Base-by-base conservation (phyloP, 2,113 vertebrate species). In the Thinocorus orbignyianus region DNA sequence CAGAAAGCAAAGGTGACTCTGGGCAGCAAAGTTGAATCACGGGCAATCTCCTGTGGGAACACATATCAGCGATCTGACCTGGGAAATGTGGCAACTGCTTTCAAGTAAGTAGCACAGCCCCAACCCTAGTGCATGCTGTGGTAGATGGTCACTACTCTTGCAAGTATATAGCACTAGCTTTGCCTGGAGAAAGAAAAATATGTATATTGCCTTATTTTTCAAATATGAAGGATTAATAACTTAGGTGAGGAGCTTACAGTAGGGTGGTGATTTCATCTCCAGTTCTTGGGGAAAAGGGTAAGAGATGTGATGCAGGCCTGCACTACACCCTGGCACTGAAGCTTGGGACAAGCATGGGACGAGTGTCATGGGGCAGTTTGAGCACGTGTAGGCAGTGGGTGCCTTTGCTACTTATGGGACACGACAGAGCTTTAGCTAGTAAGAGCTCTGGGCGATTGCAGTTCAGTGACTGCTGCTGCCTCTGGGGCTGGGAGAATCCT, bases 301-400 rank as follows among this genome's bases (percentile, higher is more conserved):
- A 46, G 81, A 44, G 62, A 46, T 28, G 28, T 5, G 9, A 24
- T 28, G 70, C 60, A 58, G 58, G 41, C 64, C 44, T 39, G 57
- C 30, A 31, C 61, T 0, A 0, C n/a, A 18, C 15, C 42, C 54
- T 58, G 76, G 23, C 68, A 91, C 68, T 0, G 1, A 26, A 66
- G 28, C 33, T 10, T 35, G 65, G 82, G 33, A 49, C 54, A 41
- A 71, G 41, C 39, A 25, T 7, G 51, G 54, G 42, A 18, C 1
- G 1, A 48, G 41, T 19, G 31, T 37, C 95, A 46, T 23, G 10
- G 86, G 9, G 16, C 2, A 6, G 11, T 48, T 51, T 68, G 48
- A 52, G 22, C 25, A 22, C 0, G 0, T 58, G 81, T 37, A 13
- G 80, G 72, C 7, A n/a, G 60, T 44, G 44, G 15, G 35, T 78